Evolutionary conservation across 2,113 vertebrate species (phyloP).

Genomic region (Pseudopipra pipra): DNA sequence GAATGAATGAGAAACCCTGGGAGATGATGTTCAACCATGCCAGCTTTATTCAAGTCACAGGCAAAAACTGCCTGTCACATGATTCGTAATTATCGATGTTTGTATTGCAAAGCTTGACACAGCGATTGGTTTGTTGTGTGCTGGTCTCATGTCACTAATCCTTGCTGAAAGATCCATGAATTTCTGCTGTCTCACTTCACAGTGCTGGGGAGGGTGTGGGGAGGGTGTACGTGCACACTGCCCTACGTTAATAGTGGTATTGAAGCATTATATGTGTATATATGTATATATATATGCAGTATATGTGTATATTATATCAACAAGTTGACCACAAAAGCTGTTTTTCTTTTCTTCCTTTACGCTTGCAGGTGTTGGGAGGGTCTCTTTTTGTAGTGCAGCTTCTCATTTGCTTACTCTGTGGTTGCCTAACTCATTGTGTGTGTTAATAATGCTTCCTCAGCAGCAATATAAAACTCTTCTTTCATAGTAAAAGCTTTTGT

Average conservation of each 20-base stretch:
- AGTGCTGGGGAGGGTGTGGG: background rate
- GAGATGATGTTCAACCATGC: background rate
- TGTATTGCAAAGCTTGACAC: background rate
- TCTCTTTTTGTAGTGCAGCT: background rate
- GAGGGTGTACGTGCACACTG: fast-evolving
- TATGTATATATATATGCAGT: background rate
- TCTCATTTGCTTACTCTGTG: background rate
- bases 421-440: fast-evolving
- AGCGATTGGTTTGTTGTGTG: background rate
- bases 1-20: background rate
- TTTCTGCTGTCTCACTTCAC: background rate
- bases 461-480: background rate
- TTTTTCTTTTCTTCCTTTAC: background rate
- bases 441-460: background rate
- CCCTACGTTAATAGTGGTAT: fast-evolving
- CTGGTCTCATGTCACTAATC: background rate
- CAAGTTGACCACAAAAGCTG: background rate
- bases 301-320: background rate
- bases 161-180: background rate
- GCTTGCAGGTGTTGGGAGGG: background rate
- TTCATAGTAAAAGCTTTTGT: background rate
- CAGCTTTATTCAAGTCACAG: background rate
- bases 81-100: background rate
- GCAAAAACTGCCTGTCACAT: background rate
- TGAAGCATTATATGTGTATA: background rate